Conservation (phyloP, 37 sponge, comb jelly and placozoan species). For the Hormiphora californensis region DNA sequence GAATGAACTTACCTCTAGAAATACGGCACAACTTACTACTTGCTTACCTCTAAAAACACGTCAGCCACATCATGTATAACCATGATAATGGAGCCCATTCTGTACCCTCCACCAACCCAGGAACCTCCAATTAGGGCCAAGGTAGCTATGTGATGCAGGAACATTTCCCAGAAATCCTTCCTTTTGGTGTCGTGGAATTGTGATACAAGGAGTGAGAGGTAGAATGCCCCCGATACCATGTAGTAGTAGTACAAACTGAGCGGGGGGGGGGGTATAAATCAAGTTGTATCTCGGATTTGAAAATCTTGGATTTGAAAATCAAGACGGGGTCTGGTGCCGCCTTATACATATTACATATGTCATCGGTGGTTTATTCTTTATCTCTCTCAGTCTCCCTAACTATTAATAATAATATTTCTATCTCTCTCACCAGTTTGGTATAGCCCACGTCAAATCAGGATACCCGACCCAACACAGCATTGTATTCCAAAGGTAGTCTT, state of each 20-base stretch:
- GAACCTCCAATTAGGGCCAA: constrained; percentile 41
- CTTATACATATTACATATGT: too few relatives aligned
- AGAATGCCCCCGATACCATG: constrained; percentile 24
- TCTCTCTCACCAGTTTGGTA: constrained; percentile 4
- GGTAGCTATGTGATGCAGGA: constrained; percentile 54
- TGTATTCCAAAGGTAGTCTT: constrained; percentile 38
- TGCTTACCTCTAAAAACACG: constrained; percentile 59
- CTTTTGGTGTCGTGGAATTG: constrained; percentile 53
- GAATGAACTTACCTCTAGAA: too few relatives aligned
- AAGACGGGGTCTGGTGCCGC: too few relatives aligned
- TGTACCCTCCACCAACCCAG: constrained; percentile 29
- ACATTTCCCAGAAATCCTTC: constrained; percentile 56
- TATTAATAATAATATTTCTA: too few relatives aligned
- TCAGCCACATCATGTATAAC: constrained; percentile 60
- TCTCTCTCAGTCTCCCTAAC: too few relatives aligned
- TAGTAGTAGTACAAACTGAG: constrained; percentile 53
- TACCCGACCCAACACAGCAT: constrained; percentile 26
- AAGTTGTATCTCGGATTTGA: too few relatives aligned
- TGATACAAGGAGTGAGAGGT: constrained; percentile 43
- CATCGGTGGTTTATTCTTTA: too few relatives aligned
- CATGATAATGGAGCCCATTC: constrained; percentile 55
- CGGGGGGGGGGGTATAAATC: too few relatives aligned
- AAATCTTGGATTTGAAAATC: too few relatives aligned
- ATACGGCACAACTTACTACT: neutral
- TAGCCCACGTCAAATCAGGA: constrained; percentile 19